phyloP scores from a whole-genome alignment of 1,140 invertebrate species.

The Scaptomyza graminum region DNA sequence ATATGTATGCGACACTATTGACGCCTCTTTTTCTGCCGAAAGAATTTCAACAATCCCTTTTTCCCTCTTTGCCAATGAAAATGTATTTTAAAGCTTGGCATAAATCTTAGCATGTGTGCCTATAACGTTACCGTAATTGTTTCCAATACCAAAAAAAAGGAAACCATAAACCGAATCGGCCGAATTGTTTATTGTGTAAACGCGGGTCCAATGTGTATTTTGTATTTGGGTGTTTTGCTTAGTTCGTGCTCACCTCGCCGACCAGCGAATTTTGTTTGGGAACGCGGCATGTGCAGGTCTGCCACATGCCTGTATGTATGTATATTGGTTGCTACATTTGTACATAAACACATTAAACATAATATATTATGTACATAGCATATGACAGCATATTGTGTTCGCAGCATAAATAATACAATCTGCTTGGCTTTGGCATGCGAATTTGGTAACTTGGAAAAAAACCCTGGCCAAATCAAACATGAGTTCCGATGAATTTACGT shows the following conservation, averaged over 20 bases:
- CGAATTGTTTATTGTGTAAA: constrained; percentile 45
- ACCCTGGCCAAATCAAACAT: not conserved
- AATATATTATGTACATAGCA: constrained; percentile 31
- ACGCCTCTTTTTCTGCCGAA: constrained; percentile 73
- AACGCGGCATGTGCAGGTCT: constrained; percentile 61
- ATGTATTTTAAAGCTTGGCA: constrained; percentile 68
- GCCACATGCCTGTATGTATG: constrained; percentile 18
- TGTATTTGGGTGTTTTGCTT: constrained; percentile 13
- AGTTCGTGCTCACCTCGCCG: constrained; percentile 28
- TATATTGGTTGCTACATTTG: constrained; percentile 1
- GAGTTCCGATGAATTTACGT: not conserved
- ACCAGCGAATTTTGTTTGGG: constrained; percentile 40
- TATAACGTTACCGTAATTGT: constrained; percentile 4
- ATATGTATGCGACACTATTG: constrained; percentile 61
- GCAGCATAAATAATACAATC: constrained; percentile 57
- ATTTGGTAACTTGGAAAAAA: constrained; percentile 23
- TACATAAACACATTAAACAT: not conserved
- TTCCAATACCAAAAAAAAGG: too few relatives aligned
- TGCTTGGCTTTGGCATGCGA: constrained; percentile 41
- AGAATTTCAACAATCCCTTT: constrained; percentile 41
- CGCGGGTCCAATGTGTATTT: constrained; percentile 37
- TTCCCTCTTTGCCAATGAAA: not conserved
- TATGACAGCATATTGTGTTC: constrained; percentile 49
- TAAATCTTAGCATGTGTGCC: constrained; percentile 61
- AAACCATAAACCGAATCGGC: constrained; percentile 11